A percentile compares a stretch with the other conserved stretches of the same genome.
Conservation (phyloP, 2,888 invertebrate species). For the Plemyria rubiginata region DNA sequence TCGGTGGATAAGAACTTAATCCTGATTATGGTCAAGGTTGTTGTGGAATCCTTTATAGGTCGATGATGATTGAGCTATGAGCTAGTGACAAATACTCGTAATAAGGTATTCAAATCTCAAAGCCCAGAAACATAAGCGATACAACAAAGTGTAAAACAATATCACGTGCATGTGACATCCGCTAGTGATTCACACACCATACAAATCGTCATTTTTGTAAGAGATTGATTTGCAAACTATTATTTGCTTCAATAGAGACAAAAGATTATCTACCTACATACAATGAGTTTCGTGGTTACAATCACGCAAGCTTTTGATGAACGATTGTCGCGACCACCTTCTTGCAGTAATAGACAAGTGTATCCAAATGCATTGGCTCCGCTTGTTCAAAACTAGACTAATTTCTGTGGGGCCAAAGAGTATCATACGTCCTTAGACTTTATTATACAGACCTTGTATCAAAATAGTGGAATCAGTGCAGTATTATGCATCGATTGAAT, state of each 20-base stretch:
- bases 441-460: constrained; percentile 54
- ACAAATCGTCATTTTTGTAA: constrained; percentile 30
- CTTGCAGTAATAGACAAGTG: constrained; percentile 50
- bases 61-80: too few species aligned
- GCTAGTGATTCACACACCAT: constrained; percentile 37
- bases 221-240: constrained; percentile 33
- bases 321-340: constrained; percentile 49
- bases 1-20: too few species aligned
- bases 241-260: constrained; percentile 35
- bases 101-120: constrained; percentile 2
- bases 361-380: constrained; percentile 57
- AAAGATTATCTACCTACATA: constrained; percentile 29
- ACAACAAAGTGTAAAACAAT: constrained; percentile 35
- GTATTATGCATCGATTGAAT: constrained; percentile 44
- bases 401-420: constrained; percentile 60
- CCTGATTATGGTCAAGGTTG: too few species aligned
- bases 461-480: constrained; percentile 51
- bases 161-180: constrained; percentile 42
- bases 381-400: constrained; percentile 58
- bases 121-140: constrained; percentile 31
- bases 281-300: constrained; percentile 32
- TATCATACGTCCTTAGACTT: constrained; percentile 54
- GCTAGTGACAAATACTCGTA: background rate
- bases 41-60: too few species aligned
- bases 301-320: constrained; percentile 43